Conservation (phyloP, 2,113 vertebrate species). For the Campylomormyrus tamandua region DNA sequence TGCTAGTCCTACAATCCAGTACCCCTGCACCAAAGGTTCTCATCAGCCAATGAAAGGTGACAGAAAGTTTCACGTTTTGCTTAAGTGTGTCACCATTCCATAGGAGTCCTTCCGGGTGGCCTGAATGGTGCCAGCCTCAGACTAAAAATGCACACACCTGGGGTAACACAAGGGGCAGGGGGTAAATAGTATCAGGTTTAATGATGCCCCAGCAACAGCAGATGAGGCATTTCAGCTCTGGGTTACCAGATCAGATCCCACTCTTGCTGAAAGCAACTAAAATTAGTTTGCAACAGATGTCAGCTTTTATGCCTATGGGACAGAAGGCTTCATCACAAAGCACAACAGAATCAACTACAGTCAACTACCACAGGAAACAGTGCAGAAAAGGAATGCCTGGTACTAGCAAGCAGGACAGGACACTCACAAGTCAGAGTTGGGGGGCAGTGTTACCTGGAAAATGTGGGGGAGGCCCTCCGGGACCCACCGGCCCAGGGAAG, state of each 20-base stretch:
- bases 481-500: constrained; percentile 86
- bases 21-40: background rate
- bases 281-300: constrained; percentile 61
- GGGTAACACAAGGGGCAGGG: background rate
- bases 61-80: background rate
- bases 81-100: background rate
- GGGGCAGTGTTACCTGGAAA: constrained; percentile 75
- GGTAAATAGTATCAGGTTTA: background rate
- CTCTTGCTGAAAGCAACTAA: constrained; percentile 55
- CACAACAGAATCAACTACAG: constrained; percentile 54
- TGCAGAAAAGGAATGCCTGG: background rate
- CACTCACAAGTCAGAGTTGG: background rate
- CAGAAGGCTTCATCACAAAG: constrained; percentile 47
- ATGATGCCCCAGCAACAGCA: constrained; percentile 17
- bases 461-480: constrained; percentile 88
- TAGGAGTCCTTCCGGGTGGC: background rate
- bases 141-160: background rate
- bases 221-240: constrained; percentile 57
- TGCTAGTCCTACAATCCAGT: background rate
- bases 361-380: constrained; percentile 43
- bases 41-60: background rate
- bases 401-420: background rate
- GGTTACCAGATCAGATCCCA: constrained; percentile 56
- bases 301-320: constrained; percentile 56
- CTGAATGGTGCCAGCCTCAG: background rate